Conservation (phyloP, 2,888 invertebrate species). For the Rhynchonema sp. region DNA sequence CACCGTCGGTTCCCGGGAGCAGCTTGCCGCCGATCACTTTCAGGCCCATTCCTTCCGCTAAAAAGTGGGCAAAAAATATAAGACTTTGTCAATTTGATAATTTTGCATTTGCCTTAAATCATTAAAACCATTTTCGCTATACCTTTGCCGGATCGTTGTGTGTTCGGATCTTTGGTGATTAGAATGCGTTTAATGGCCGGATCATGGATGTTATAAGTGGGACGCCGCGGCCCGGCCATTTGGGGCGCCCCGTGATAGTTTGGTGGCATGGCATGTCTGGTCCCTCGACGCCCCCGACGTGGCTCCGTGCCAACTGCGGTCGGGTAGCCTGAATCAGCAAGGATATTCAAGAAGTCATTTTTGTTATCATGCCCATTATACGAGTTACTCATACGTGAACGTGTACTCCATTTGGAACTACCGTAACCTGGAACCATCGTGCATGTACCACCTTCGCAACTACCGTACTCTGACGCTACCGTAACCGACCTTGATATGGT, state of each 20-base stretch:
- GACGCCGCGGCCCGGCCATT: background rate
- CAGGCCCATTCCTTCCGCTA: conserved; percentile 39
- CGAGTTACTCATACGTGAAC: no score
- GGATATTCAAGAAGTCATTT: no score
- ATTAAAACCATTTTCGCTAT: background rate
- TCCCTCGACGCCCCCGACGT: background rate
- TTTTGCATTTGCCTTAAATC: no score
- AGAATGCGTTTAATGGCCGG: conserved; percentile 36
- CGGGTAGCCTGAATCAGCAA: background rate
- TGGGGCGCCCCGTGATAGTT: background rate
- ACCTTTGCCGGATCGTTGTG: conserved; percentile 9
- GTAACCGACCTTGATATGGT: no score
- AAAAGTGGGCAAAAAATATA: no score
- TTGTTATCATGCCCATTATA: no score
- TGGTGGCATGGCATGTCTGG: background rate
- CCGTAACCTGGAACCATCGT: no score
- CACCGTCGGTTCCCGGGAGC: conserved; percentile 34
- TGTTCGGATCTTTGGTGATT: conserved; percentile 38
- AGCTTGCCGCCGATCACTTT: conserved; percentile 43
- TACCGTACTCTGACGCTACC: no score
- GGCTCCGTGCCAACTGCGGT: background rate
- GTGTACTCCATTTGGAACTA: no score
- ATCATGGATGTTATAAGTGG: background rate
- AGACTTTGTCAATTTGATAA: background rate
- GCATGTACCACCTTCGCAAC: no score